phyloP scores from a whole-genome alignment of 1,140 invertebrate species.

The Aphaenogaster rudis region DNA sequence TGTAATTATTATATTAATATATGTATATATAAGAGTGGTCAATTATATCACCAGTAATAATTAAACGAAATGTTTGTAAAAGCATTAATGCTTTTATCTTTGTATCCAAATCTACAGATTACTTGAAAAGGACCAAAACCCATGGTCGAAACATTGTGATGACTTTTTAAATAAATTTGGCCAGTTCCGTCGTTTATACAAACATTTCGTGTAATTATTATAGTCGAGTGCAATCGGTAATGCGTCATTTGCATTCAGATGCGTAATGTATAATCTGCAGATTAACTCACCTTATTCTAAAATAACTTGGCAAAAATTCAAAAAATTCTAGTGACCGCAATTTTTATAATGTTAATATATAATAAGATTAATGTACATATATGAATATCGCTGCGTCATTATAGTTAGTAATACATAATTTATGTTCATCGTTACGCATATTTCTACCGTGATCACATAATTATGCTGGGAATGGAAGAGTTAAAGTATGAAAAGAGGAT shows the following conservation, averaged over 20 bases:
- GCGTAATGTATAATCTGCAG: background rate
- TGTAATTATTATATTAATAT: background rate
- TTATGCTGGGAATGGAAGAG: constrained; percentile 33
- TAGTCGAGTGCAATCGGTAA: background rate
- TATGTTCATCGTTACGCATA: constrained; percentile 21
- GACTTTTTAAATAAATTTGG: no score
- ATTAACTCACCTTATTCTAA: background rate
- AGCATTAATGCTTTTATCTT: no score
- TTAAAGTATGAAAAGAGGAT: constrained; percentile 44
- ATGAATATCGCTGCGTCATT: constrained; percentile 30
- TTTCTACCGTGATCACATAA: constrained; percentile 33
- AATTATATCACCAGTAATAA: no score
- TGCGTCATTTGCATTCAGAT: background rate
- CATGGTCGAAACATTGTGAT: no score
- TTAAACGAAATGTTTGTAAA: no score
- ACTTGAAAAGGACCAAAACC: no score
- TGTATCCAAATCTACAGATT: no score
- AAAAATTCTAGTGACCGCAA: background rate
- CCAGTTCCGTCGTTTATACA: no score
- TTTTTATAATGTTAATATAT: constrained; percentile 6
- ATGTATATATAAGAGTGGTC: no score
- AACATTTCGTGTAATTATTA: background rate
- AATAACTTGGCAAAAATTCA: constrained; percentile 3
- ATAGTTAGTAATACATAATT: constrained; percentile 38
- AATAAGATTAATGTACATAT: constrained; percentile 51